A percentile compares a stretch with the other conserved stretches of the same genome.
phyloP scores from a whole-genome alignment of 2,113 vertebrate genomes.

The Perognathus longimembris region DNA sequence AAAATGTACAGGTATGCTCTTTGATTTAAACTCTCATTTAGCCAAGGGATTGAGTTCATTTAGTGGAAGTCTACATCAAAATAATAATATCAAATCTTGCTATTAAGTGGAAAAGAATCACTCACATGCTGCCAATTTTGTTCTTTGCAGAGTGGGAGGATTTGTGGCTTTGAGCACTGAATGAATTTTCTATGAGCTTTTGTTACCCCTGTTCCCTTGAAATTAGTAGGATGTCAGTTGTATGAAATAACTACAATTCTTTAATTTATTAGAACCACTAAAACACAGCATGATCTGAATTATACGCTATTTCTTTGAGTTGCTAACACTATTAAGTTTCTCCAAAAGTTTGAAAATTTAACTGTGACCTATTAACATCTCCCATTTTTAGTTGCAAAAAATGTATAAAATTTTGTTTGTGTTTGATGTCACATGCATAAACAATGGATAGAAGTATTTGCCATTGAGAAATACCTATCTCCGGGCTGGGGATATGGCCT shows the following conservation, averaged over 20 bases:
- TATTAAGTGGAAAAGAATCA: constrained; percentile 65
- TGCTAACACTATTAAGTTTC: constrained; percentile 45
- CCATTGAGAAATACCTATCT: constrained; percentile 15
- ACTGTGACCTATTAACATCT: not conserved
- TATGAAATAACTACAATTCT: constrained; percentile 76
- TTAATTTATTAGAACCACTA: constrained; percentile 78
- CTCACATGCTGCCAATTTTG: constrained; percentile 56
- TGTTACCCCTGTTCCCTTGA: constrained; percentile 64
- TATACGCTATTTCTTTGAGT: constrained; percentile 61
- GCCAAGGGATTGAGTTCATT: constrained; percentile 66
- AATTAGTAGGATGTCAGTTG: constrained; percentile 75
- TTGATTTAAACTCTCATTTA: constrained; percentile 54
- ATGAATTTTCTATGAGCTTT: constrained; percentile 68
- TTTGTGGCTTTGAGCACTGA: constrained; percentile 66
- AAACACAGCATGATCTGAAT: constrained; percentile 69
- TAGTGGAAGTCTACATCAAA: constrained; percentile 75
- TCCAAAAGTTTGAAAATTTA: constrained; percentile 63
- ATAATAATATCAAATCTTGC: constrained; percentile 73
- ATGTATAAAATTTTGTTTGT: not conserved
- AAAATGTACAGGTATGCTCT: not conserved
- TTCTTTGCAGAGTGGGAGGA: constrained; percentile 64
- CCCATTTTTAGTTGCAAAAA: not conserved
- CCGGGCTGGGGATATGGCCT: too few relatives aligned
- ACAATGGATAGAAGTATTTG: constrained; percentile 7
- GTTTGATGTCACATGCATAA: not conserved